Evolutionary conservation across 2,888 invertebrate species (phyloP), one percentile per base, ranked within the genome.

Genomic region (Myathropa florea): DNA sequence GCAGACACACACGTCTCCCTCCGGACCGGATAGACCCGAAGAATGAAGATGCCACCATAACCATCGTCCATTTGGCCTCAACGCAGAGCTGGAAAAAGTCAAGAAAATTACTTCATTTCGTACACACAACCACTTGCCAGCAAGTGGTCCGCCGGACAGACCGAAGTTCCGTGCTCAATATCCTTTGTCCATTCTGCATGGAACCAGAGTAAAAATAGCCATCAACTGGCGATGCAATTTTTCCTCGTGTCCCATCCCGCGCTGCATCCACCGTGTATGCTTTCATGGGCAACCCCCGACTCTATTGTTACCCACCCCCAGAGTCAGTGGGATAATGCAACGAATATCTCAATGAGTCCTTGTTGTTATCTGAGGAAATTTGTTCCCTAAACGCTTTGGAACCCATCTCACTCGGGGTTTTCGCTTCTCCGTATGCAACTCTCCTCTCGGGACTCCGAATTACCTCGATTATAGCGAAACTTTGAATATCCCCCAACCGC

Each of bases 391-490:
- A 28, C 33, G 57, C 24, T 68, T 39, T 36, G 14, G 28, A 53
- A 21, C 26, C 21, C 36, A 36, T 55, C 33, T 10, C 26, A 65
- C 21, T 39, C 21, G 21, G 21, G 46, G 59, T 63, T 75, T 59
- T 75, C 65, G 64, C 55, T 70, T 68, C 60, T 67, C 80, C 64
- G 57, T 21, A 59, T 10, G 46, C 21, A 18, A 23, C 68, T 75
- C 75, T 75, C 75, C 46, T 10, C 63, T 64, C 23, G 70, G 71
- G 75, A 84, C 64, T 71, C 60, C 33, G 71, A 80, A 80, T 71
- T 84, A 83, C 70, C 80, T 75, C 75, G 83, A 83, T 83, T 80
- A 75, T 64, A 26, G 70, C 24, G 23, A 70, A 75, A 84, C 26
- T 75, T 80, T 76, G 61, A 2, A 18, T 53, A 65, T 71, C 59